Base-by-base conservation (phyloP, 2,113 vertebrate genomes). In the Ancistrus triradiatus region DNA sequence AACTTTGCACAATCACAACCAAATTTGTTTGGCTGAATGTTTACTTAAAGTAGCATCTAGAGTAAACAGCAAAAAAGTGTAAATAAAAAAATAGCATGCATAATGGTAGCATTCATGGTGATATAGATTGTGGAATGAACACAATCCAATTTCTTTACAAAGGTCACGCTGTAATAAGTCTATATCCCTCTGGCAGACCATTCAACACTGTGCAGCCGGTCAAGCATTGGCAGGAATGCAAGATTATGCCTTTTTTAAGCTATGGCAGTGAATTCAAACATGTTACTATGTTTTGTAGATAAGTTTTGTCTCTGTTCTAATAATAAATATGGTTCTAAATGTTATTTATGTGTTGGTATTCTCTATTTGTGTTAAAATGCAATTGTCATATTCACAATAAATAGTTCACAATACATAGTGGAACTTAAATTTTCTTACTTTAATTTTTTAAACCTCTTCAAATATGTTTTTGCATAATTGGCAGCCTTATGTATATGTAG, bases 31-130 rank as follows among this genome's bases (percentile, higher is more conserved):
- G 38, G 14, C 13, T 13, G n/a, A 6, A n/a, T n/a, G 38, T 42
- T 42, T 42, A 42, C 14, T n/a, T 15, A 42, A 15, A n/a, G 38
- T 42, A n/a, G 11, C 38, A 57, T 8, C 21, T 40, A n/a, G 8
- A 42, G 21, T 40, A 57, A 57, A 57, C 18, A 43, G 27, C 27
- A 15, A 24, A 22, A 42, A 42, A 57, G 9, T 15, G 25, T 31
- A 55, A 53, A 43, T 15, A 53, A 33, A 64, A 64, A 63, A 44
- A 52, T 11, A 64, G 40, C 44, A 25, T 55, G 40, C 55, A 55
- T 46, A 28, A 43, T 2, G 11, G 46, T 15, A 35, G 10, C n/a
- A n/a, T n/a, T n/a, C n/a, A 17, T 27, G 22, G 31, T 7, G 7
- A 40, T 28, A 42, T 27, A 37, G 18, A 33, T 28, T 17, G 38